phyloP scores from a whole-genome alignment of 2,113 vertebrate genomes.

The Lanius collurio region DNA sequence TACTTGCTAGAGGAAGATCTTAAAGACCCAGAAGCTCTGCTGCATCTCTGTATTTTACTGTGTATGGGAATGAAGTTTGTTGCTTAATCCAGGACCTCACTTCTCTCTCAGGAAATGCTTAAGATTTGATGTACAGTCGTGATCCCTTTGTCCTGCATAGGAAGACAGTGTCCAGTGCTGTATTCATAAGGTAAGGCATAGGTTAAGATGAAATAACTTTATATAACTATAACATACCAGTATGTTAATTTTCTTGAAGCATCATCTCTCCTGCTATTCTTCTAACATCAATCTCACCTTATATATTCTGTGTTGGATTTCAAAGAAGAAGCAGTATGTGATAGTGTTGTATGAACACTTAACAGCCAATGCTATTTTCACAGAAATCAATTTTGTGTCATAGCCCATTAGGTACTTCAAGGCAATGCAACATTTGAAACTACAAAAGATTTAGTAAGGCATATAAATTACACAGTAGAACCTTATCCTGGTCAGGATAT shows the following conservation, averaged over 20 bases:
- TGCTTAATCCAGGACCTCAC: neutral
- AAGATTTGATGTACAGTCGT: neutral
- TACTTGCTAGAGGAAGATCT: neutral
- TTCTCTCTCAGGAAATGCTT: neutral
- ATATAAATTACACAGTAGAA: neutral
- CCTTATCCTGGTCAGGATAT: neutral
- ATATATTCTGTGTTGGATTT: neutral
- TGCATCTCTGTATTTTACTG: neutral
- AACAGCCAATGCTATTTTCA: neutral
- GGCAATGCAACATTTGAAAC: neutral
- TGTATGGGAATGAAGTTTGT: neutral
- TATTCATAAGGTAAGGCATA: neutral
- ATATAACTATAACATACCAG: neutral
- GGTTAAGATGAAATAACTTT: neutral
- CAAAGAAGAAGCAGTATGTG: neutral
- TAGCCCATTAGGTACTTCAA: neutral
- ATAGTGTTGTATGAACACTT: neutral
- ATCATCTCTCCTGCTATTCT: neutral
- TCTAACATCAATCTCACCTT: neutral
- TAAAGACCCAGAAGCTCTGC: neutral
- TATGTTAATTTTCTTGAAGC: neutral
- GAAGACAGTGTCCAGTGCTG: neutral
- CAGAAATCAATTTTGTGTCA: neutral
- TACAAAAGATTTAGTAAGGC: neutral
- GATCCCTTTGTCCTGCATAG: neutral